Evolutionary conservation across 2,797 vertebrate species (phyloP).

Genomic region (Crenuchus spilurus): DNA sequence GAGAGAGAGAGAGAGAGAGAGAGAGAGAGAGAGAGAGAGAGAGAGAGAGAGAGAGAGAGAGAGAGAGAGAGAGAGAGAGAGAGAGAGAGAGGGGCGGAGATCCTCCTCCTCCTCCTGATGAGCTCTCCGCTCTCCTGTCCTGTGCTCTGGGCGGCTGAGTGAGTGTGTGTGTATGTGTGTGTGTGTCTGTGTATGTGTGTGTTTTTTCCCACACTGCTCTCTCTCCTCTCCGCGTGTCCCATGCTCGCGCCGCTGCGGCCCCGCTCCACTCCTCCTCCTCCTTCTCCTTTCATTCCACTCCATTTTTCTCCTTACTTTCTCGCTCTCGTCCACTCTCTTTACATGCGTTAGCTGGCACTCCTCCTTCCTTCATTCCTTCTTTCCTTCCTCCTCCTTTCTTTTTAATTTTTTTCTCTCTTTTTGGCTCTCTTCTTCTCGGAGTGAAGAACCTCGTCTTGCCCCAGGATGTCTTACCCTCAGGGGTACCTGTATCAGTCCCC

Average conservation of each 20-base stretch:
- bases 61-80: neutral
- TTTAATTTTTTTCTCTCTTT: slow-evolving; percentile 22
- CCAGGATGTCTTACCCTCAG: slow-evolving; percentile 99
- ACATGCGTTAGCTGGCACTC: slow-evolving; percentile 2
- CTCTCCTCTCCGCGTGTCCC: slow-evolving; percentile 5
- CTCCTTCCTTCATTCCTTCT: neutral
- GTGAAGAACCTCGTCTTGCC: slow-evolving; percentile 48
- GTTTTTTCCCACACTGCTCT: slow-evolving; percentile 4
- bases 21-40: neutral
- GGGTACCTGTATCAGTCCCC: slow-evolving; percentile 99
- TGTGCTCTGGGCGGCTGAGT: neutral
- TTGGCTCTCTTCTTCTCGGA: slow-evolving; percentile 55
- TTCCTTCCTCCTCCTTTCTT: neutral
- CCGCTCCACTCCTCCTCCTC: neutral
- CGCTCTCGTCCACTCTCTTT: slow-evolving; percentile 3
- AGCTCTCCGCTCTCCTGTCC: neutral
- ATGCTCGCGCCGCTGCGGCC: neutral
- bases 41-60: neutral
- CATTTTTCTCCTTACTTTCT: slow-evolving; percentile 13
- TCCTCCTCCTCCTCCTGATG: neutral
- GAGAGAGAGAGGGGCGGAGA: neutral
- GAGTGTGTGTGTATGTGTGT: neutral
- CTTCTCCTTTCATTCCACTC: slow-evolving; percentile 8
- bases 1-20: neutral
- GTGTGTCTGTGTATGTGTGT: neutral